Conservation (phyloP, 1,140 invertebrate species). For the Drosophila equinoxialis region DNA sequence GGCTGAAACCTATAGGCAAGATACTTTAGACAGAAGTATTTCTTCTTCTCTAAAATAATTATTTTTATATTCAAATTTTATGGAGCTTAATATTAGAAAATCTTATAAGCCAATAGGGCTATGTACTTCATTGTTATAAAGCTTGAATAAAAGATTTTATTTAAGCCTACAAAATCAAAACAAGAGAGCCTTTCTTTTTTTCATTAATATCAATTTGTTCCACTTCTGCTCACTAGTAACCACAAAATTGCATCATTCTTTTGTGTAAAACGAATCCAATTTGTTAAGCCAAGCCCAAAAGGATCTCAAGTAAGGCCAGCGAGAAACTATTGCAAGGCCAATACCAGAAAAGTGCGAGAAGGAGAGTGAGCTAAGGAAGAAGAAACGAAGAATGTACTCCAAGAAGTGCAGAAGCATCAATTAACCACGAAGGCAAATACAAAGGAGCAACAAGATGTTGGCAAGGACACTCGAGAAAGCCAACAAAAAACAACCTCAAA, state of each 20-base stretch:
- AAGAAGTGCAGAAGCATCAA: conserved; percentile 20
- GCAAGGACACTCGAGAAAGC: conserved; percentile 17
- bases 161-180: too few species aligned
- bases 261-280: neutral
- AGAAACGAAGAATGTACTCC: conserved; percentile 29
- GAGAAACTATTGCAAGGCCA: conserved; percentile 12
- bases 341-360: neutral
- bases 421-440: conserved; percentile 6
- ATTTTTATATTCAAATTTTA: too few species aligned
- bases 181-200: neutral
- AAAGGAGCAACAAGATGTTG: conserved; percentile 13
- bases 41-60: too few species aligned
- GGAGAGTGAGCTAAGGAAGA: neutral
- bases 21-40: too few species aligned
- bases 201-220: neutral
- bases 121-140: too few species aligned
- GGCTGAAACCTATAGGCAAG: too few species aligned
- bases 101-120: too few species aligned
- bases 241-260: conserved; percentile 1
- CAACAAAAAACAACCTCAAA: conserved; percentile 16
- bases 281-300: neutral
- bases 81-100: too few species aligned
- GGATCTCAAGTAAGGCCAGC: neutral
- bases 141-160: too few species aligned
- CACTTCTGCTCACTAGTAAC: neutral